Conservation (phyloP, 1,140 invertebrate genomes). For the Sitophilus oryzae region DNA sequence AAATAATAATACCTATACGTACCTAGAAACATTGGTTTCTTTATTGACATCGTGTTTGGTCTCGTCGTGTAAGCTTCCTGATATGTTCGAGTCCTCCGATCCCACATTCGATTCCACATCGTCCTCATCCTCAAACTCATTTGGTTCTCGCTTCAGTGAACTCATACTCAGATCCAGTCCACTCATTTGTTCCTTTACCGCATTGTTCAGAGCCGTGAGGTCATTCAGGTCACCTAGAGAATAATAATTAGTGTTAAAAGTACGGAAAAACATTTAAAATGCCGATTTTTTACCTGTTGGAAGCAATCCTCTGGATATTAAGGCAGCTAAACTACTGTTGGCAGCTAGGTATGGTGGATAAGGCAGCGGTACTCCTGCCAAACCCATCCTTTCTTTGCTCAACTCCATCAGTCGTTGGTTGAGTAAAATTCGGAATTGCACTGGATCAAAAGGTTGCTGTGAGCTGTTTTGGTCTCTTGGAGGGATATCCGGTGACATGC, state of each 20-base stretch:
- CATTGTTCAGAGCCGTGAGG: conserved; percentile 51
- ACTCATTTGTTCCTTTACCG: conserved; percentile 68
- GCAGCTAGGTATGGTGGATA: conserved; percentile 70
- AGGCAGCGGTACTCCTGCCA: conserved; percentile 64
- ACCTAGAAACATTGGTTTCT: conserved; percentile 35
- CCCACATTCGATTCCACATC: conserved; percentile 70
- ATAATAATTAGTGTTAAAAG: background rate
- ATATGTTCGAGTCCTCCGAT: conserved; percentile 65
- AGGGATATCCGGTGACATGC: conserved; percentile 61
- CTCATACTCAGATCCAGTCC: conserved; percentile 77
- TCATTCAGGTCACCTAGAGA: conserved; percentile 39
- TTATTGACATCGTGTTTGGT: conserved; percentile 54
- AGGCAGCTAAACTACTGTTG: conserved; percentile 64
- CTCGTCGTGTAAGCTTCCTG: conserved; percentile 43
- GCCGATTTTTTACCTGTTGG: conserved; percentile 48
- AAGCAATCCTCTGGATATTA: conserved; percentile 58
- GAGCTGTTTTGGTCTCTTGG: conserved; percentile 58
- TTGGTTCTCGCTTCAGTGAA: conserved; percentile 67
- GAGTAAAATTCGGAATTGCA: conserved; percentile 80
- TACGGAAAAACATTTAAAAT: no score
- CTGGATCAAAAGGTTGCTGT: conserved; percentile 74
- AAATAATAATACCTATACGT: background rate
- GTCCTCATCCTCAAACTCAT: conserved; percentile 66
- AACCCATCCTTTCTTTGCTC: conserved; percentile 72
- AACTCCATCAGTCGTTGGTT: conserved; percentile 82